Evolutionary conservation across 2,113 vertebrate genomes (phyloP).

Genomic region (Anhinga anhinga): DNA sequence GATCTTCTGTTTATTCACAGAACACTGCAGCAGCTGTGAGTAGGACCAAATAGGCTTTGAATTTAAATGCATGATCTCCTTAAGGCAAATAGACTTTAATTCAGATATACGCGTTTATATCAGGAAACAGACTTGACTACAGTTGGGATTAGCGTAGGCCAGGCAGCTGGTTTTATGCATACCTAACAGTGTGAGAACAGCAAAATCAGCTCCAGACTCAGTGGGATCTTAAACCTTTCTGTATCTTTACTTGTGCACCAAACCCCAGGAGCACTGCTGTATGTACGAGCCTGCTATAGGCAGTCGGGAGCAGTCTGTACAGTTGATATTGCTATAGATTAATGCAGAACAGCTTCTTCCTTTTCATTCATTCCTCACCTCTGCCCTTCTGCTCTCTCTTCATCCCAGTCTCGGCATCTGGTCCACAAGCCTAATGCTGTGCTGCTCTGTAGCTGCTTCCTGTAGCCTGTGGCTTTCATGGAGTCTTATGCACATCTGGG

Average conservation of each 20-base stretch:
- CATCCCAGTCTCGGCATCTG: background rate
- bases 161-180: background rate
- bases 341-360: background rate
- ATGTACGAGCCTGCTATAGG: background rate
- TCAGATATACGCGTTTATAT: background rate
- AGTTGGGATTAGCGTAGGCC: background rate
- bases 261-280: background rate
- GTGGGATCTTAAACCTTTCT: background rate
- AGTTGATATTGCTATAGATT: background rate
- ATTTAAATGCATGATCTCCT: background rate
- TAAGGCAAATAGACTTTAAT: background rate
- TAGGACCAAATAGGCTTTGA: background rate
- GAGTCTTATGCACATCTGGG: background rate
- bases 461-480: background rate
- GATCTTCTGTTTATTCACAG: background rate
- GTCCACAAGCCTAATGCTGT: background rate
- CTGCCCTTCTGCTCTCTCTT: background rate
- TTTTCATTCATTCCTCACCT: background rate
- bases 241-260: background rate
- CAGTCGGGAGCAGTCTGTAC: background rate
- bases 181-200: background rate
- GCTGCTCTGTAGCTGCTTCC: background rate
- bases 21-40: background rate
- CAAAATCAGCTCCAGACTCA: background rate
- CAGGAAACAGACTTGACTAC: background rate